Conservation (phyloP, 2,888 invertebrate genomes). For the Cheiracanthium punctorium region DNA sequence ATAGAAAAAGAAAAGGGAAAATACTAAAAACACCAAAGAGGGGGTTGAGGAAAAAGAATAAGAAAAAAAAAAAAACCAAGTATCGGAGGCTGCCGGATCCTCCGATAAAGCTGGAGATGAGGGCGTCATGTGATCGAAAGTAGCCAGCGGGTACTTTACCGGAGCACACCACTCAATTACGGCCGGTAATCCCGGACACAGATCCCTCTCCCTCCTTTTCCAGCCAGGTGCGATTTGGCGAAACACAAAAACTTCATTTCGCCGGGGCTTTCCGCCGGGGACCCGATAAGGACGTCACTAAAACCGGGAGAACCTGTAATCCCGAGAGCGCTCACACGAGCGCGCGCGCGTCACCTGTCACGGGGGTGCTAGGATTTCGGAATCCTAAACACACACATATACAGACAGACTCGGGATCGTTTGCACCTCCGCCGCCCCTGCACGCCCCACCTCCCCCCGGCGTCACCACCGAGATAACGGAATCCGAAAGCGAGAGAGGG, state of each 20-base stretch:
- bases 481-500: constrained; percentile 3
- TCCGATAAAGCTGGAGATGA: background rate
- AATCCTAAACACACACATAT: background rate
- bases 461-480: constrained; percentile 23
- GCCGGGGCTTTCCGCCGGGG: constrained; percentile 46
- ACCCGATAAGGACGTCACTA: constrained; percentile 47
- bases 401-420: constrained; percentile 15
- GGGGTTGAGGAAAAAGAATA: background rate
- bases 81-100: background rate
- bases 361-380: constrained; percentile 40
- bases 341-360: constrained; percentile 69
- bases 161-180: constrained; percentile 58
- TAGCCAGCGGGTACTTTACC: constrained; percentile 29
- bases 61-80: background rate
- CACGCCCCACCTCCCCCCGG: background rate
- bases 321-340: constrained; percentile 41
- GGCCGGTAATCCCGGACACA: constrained; percentile 50
- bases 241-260: constrained; percentile 67
- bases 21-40: background rate
- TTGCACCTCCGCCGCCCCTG: constrained; percentile 10
- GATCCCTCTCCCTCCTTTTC: constrained; percentile 4
- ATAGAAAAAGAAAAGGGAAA: background rate
- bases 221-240: constrained; percentile 31
- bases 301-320: constrained; percentile 11
- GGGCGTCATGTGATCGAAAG: constrained; percentile 12